Evolutionary conservation across 2,888 invertebrate genomes (phyloP).

Genomic region (Megastigmus dorsalis): DNA sequence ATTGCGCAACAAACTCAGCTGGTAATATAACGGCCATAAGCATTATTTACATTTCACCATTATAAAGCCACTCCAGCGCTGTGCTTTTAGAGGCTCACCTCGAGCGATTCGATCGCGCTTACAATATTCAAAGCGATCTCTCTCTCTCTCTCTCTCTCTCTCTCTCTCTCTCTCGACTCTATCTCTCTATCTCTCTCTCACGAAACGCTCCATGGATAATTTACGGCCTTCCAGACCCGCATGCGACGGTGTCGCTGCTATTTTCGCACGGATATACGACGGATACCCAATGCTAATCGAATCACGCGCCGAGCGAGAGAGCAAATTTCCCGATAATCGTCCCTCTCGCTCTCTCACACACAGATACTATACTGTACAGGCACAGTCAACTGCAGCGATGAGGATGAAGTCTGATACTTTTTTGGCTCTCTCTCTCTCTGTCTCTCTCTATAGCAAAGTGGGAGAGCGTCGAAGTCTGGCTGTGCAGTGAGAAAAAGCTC

Average conservation of each 20-base stretch:
- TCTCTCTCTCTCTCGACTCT: background rate
- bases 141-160: background rate
- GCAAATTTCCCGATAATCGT: slow-evolving; percentile 34
- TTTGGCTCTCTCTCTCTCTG: background rate
- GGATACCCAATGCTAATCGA: slow-evolving; percentile 34
- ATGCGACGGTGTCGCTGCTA: slow-evolving; percentile 8
- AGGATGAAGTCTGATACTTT: too few relatives aligned
- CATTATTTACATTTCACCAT: slow-evolving; percentile 37
- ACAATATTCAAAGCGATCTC: slow-evolving; percentile 37
- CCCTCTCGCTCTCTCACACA: background rate
- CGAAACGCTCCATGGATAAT: slow-evolving; percentile 27
- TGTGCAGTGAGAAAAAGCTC: slow-evolving; percentile 13
- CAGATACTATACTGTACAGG: too few relatives aligned
- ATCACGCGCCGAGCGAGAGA: slow-evolving; percentile 5
- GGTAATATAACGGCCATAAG: slow-evolving; percentile 8
- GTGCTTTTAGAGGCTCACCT: slow-evolving; percentile 2
- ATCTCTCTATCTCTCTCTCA: background rate
- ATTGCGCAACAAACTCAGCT: background rate
- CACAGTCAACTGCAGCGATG: too few relatives aligned
- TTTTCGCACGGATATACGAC: slow-evolving; percentile 20
- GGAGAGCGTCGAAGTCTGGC: background rate
- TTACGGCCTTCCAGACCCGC: too few relatives aligned
- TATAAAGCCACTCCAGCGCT: background rate
- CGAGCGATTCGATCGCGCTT: slow-evolving; percentile 14
- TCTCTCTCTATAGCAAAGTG: background rate